Base-by-base conservation (phyloP, 2,888 invertebrate species). In the Chrysina gloriosa region DNA sequence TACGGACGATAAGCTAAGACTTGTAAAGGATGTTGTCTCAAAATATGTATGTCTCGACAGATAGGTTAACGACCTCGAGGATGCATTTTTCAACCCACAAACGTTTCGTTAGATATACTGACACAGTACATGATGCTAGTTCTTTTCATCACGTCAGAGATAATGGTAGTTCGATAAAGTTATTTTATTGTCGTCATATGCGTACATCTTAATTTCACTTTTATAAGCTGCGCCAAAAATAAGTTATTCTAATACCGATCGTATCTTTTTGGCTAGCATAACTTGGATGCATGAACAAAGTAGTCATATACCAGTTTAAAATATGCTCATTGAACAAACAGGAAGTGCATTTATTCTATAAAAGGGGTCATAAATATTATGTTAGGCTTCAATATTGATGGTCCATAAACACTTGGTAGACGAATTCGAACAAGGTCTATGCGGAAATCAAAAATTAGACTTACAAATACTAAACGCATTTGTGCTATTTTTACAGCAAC, bases 21-120 rank as follows among this genome's bases (percentile, higher is more conserved):
- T 27, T 61, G 16, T 61, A 61, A 61, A 61, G 58, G 58, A 61
- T 42, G 58, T 61, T 36, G 58, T 42, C 58, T 61, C 19, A 61
- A 61, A 61, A 42, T n/a, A 61, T 61, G 21, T 48, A 9, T 42
- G 58, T 61, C 58, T 42, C 27, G 58, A 61, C 42, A 27, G 27
- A 61, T 42, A 42, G 58, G 58, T 61, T 61, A 39, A 61, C 36
- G 58, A 61, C 58, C 58, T 36, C 58, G 42, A 25, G 42, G 42
- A 42, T 61, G 42, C 42, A 61, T 61, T 61, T 61, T 27, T 42
- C 58, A 36, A 27, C 58, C 58, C 42, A 61, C 58, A 61, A 61
- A 61, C 27, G 58, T 58, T 58, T 58, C 27, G 58, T 42, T 58
- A 39, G 39, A 58, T 16, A 27, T 42, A 61, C 9, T 16, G 52